Conservation (phyloP, 1,140 invertebrate species). For the Pomphorhynchus laevis region DNA sequence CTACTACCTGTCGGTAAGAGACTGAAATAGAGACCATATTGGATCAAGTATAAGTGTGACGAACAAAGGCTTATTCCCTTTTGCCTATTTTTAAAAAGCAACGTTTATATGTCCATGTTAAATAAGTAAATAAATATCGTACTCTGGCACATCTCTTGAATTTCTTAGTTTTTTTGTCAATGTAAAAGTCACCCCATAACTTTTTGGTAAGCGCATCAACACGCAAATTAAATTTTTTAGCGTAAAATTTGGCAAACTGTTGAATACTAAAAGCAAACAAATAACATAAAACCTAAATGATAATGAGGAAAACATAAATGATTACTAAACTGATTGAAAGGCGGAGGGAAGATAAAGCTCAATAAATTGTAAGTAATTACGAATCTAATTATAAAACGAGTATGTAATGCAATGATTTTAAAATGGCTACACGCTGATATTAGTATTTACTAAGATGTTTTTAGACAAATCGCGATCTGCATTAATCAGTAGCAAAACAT, state of each 20-base stretch:
- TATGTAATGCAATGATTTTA: no score
- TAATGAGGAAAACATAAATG: no score
- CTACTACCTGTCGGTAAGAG: no score
- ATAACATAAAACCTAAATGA: no score
- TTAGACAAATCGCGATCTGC: no score
- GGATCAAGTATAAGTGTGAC: constrained; percentile 74
- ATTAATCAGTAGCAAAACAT: no score
- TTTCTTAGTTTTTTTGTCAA: constrained; percentile 45
- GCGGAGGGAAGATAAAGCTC: no score
- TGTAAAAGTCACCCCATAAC: constrained; percentile 75
- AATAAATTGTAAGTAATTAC: no score
- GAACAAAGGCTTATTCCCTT: constrained; percentile 72
- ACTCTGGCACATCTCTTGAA: constrained; percentile 54
- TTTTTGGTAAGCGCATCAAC: constrained; percentile 31
- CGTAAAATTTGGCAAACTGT: constrained; percentile 52
- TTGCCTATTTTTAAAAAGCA: constrained; percentile 21
- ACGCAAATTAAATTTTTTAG: constrained; percentile 35
- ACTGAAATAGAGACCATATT: constrained; percentile 54
- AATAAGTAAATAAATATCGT: neutral
- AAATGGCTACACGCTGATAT: no score
- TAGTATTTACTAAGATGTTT: no score
- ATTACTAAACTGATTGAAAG: no score
- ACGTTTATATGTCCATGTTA: neutral
- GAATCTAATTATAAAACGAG: no score
- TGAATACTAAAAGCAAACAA: constrained; percentile 27